Evolutionary conservation across 1,140 invertebrate genomes (phyloP), one percentile per base, ranked within the genome.

Genomic region (Aleiodes sp.): DNA sequence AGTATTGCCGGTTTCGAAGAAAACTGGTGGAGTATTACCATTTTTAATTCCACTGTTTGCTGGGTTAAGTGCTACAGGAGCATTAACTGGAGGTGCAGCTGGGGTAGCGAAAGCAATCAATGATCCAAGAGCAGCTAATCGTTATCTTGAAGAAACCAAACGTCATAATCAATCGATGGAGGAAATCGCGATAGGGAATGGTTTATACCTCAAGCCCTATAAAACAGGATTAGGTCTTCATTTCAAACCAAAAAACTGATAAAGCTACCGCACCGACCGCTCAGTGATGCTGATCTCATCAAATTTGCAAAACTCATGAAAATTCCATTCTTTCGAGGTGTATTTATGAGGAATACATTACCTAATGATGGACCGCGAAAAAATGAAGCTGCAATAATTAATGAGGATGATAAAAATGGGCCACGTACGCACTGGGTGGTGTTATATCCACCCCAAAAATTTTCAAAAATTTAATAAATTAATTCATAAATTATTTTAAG

Each of bases 391-490:
- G 77, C 68, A 4, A 77, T 82, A 26, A 52, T 82, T n/a, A 83
- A 82, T 72, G 35, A 80, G 2, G 75, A 82, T 71, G 66, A 74
- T 52, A 65, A 61, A 62, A 10, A 67, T 16, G 69, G 71, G 14
- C 26, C 39, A 19, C 78, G 77, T 4, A 82, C 75, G 4, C 80
- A 83, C 70, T 84, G 80, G 80, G 71, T 77, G 26, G 71, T 72
- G 24, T 82, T n/a, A n/a, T n/a, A n/a, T n/a, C n/a, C n/a, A 82
- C n/a, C n/a, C n/a, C n/a, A n/a, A n/a, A n/a, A n/a, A n/a, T n/a
- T n/a, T n/a, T n/a, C n/a, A n/a, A n/a, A n/a, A n/a, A n/a, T n/a
- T n/a, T n/a, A n/a, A n/a, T n/a, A n/a, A n/a, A n/a, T n/a, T n/a
- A n/a, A n/a, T n/a, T n/a, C n/a, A n/a, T n/a, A n/a, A n/a, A n/a